These are phyloP conservation scores for Psilopsiagon aymara DNA, from an alignment of 2,113 vertebrate genomes.

Conservation along the genomic window DNA sequence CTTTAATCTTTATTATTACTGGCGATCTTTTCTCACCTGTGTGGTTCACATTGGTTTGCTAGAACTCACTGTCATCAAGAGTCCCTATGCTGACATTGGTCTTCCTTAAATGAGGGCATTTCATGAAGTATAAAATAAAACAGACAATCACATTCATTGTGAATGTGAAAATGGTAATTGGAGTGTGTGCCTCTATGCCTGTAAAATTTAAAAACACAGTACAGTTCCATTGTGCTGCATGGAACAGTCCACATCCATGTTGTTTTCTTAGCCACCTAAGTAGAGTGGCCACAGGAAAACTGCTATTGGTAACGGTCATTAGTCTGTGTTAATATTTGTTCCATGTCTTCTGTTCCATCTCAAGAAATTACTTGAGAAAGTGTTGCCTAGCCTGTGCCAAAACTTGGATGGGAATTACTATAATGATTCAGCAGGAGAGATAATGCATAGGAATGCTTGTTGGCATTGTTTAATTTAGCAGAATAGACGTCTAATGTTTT, in stretches of 20 bases:
- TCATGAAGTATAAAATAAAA: background rate
- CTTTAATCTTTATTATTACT: background rate
- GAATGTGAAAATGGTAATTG: background rate
- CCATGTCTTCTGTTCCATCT: background rate
- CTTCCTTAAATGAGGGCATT: background rate
- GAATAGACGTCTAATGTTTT: background rate
- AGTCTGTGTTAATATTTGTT: background rate
- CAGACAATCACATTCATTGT: background rate
- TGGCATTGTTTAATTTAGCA: background rate
- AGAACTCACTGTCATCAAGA: background rate
- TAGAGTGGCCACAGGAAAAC: background rate
- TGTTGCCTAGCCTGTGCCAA: background rate
- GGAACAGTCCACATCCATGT: background rate
- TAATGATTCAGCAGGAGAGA: background rate
- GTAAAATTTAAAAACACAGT: background rate
- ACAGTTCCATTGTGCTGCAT: background rate
- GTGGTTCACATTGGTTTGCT: background rate
- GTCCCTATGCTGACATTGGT: background rate
- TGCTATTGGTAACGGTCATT: background rate
- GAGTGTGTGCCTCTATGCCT: background rate
- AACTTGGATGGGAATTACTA: background rate
- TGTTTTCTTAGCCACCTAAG: background rate
- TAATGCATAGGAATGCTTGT: background rate
- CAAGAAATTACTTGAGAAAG: background rate
- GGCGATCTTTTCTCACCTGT: background rate